Evolutionary conservation across 1,140 invertebrate genomes (phyloP).

Genomic region (Drosophila suzukii): DNA sequence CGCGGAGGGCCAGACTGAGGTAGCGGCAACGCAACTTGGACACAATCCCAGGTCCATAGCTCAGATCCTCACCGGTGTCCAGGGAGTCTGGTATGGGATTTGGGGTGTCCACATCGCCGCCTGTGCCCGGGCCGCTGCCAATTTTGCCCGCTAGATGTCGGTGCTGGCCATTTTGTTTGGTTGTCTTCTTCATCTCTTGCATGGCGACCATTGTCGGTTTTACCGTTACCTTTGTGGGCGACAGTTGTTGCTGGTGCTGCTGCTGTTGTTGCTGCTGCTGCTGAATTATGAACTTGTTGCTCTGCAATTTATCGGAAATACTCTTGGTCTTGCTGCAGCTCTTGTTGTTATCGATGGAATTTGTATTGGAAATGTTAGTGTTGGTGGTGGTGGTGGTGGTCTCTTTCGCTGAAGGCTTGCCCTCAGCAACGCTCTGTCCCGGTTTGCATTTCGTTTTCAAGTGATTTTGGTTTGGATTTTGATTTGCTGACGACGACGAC

Average conservation of each 20-base stretch:
- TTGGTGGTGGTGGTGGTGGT: background rate
- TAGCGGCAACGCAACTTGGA: slow-evolving; percentile 93
- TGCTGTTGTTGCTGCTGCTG: slow-evolving; percentile 60
- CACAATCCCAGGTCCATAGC: slow-evolving; percentile 96
- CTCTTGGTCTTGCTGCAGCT: slow-evolving; percentile 69
- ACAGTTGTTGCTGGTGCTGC: slow-evolving; percentile 52
- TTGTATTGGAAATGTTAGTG: background rate
- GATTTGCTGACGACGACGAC: slow-evolving; percentile 69
- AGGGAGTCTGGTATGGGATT: slow-evolving; percentile 10
- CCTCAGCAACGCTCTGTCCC: slow-evolving; percentile 72
- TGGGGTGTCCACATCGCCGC: slow-evolving; percentile 5
- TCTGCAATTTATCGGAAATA: slow-evolving; percentile 79
- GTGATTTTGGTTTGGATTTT: slow-evolving; percentile 45
- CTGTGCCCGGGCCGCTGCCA: slow-evolving; percentile 32
- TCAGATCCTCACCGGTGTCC: slow-evolving; percentile 88
- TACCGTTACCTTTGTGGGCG: slow-evolving; percentile 77
- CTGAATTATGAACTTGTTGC: slow-evolving; percentile 79
- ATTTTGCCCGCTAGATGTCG: slow-evolving; percentile 58
- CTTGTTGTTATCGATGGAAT: slow-evolving; percentile 20
- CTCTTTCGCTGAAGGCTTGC: slow-evolving; percentile 31
- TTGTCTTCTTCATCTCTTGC: slow-evolving; percentile 82
- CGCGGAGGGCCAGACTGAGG: slow-evolving; percentile 91
- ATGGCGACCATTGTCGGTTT: slow-evolving; percentile 84
- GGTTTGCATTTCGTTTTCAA: slow-evolving; percentile 79
- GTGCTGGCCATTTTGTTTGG: slow-evolving; percentile 79